Conservation (phyloP, 2,797 vertebrate species). For the Hirundo rustica region DNA sequence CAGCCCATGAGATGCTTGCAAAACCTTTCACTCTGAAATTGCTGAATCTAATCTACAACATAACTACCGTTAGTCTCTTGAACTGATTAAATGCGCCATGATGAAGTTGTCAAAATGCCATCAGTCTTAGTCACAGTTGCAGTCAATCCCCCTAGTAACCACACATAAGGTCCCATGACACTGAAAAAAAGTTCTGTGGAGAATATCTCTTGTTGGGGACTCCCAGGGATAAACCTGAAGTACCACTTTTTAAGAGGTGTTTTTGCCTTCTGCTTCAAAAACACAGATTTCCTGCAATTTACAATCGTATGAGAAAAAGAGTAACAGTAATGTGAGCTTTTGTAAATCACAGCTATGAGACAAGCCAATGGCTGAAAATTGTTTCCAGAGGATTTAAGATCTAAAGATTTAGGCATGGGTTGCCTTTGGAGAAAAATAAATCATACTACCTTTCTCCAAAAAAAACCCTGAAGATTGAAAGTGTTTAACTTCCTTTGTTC, state of each 20-base stretch:
- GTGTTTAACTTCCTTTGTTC: not conserved
- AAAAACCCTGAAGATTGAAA: not conserved
- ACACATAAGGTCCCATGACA: not conserved
- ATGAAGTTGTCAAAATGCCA: not conserved
- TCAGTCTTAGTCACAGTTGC: not conserved
- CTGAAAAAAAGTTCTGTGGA: not conserved
- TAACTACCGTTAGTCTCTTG: not conserved
- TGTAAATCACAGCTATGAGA: not conserved
- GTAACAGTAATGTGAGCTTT: not conserved
- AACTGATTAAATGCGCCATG: not conserved
- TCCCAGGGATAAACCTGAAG: not conserved
- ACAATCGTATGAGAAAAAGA: not conserved
- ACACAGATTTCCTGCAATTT: not conserved
- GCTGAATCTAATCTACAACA: not conserved
- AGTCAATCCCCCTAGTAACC: not conserved
- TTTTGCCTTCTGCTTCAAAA: not conserved
- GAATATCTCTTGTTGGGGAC: not conserved
- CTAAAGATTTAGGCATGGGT: not conserved
- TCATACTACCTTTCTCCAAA: not conserved
- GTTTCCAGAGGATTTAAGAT: not conserved
- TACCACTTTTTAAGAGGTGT: rapidly evolving
- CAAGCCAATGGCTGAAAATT: not conserved
- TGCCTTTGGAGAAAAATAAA: not conserved
- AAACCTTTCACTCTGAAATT: not conserved
- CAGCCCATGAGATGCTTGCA: not conserved